A percentile compares a stretch with the other conserved stretches of the same genome.
Conservation (phyloP, 1,140 invertebrate species). For the Hypothenemus hampei region DNA sequence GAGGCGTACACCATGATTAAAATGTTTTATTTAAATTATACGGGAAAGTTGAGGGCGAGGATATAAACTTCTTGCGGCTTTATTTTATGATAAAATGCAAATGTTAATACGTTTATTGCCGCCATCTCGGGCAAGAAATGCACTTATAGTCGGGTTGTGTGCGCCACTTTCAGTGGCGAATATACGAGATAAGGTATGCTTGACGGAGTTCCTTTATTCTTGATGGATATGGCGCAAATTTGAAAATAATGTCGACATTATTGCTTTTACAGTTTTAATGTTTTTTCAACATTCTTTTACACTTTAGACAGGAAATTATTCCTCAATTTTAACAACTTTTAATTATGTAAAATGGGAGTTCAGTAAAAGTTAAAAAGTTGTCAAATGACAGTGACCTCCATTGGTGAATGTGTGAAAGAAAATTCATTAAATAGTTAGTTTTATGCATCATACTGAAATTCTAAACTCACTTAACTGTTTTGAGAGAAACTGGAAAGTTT, state of each 20-base stretch:
- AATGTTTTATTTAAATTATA: constrained; percentile 27
- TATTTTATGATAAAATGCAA: constrained; percentile 29
- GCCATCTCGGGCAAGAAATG: constrained; percentile 20
- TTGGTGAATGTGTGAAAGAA: neutral
- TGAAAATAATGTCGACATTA: no score
- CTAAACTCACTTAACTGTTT: neutral
- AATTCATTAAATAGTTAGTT: neutral
- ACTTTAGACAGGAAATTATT: no score
- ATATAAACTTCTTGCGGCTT: constrained; percentile 23
- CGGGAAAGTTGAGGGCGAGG: constrained; percentile 14
- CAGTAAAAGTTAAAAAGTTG: no score
- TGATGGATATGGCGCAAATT: constrained; percentile 9
- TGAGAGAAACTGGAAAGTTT: neutral
- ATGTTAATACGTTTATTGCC: constrained; percentile 27
- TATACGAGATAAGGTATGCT: constrained; percentile 17
- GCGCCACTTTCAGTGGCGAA: constrained; percentile 14
- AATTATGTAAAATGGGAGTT: neutral
- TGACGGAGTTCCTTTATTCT: constrained; percentile 5
- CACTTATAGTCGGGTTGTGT: constrained; percentile 13
- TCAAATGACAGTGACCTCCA: no score
- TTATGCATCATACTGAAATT: neutral
- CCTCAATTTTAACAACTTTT: no score
- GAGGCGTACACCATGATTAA: constrained; percentile 17
- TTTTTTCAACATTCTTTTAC: no score
- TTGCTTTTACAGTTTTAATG: neutral